Percentiles rank a stretch among this genome's conserved stretches.
These are phyloP conservation scores for Zaprionus taronus DNA, from an alignment of 1,140 invertebrate genomes.

Conservation along the genomic window DNA sequence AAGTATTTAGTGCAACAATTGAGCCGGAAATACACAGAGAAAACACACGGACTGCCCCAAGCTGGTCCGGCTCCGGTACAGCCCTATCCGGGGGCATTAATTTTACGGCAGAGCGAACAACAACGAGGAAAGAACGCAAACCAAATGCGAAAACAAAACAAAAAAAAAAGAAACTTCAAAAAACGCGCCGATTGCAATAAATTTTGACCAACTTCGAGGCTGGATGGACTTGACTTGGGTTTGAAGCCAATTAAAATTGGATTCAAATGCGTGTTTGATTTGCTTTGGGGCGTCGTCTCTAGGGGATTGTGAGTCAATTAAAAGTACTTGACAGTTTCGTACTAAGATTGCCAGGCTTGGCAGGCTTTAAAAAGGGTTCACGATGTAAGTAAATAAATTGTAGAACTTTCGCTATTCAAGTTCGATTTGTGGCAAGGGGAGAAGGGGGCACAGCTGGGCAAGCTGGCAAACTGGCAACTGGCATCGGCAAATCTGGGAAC, in stretches of 20 bases:
- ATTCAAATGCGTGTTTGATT: constrained; percentile 72
- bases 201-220: constrained; percentile 46
- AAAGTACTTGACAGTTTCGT: constrained; percentile 71
- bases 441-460: neutral
- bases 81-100: constrained; percentile 48
- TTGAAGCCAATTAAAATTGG: constrained; percentile 70
- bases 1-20: constrained; percentile 76
- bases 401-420: constrained; percentile 65
- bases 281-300: constrained; percentile 9
- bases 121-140: constrained; percentile 22
- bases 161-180: constrained; percentile 35
- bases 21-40: constrained; percentile 64
- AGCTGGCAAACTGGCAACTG: neutral
- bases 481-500: constrained; percentile 44
- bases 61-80: neutral
- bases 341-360: constrained; percentile 27
- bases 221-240: constrained; percentile 15
- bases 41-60: constrained; percentile 15
- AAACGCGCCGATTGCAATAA: constrained; percentile 47
- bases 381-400: constrained; percentile 75
- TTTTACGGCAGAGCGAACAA: constrained; percentile 62
- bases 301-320: constrained; percentile 75
- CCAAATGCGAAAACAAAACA: constrained; percentile 28
- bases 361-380: constrained; percentile 63
- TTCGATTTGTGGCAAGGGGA: neutral